Conservation (phyloP, 2,797 vertebrate species). For the Diplodus puntazzo region DNA sequence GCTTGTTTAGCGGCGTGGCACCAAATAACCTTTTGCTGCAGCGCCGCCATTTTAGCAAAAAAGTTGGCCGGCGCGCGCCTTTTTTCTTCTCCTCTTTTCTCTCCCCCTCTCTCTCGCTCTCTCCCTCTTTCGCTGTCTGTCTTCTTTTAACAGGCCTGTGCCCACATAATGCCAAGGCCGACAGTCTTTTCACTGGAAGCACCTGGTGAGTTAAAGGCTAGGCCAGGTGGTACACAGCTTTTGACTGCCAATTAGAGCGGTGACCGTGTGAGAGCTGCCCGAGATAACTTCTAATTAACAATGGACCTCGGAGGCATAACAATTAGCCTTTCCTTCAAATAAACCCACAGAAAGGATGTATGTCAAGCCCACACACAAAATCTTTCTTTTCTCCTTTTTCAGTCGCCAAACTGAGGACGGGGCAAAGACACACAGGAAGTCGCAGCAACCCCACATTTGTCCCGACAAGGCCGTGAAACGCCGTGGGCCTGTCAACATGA, state of each 20-base stretch:
- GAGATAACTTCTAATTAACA: constrained; percentile 79
- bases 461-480: constrained; percentile 58
- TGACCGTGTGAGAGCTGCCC: constrained; percentile 72
- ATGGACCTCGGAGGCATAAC: constrained; percentile 73
- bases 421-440: background rate
- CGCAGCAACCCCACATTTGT: constrained; percentile 8
- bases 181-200: constrained; percentile 60
- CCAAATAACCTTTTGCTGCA: constrained; percentile 49
- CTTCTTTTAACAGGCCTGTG: constrained; percentile 42
- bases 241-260: constrained; percentile 79
- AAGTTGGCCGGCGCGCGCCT: constrained; percentile 25
- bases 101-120: background rate
- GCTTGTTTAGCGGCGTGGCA: constrained; percentile 19
- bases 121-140: background rate
- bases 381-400: constrained; percentile 7
- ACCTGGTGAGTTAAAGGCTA: constrained; percentile 75
- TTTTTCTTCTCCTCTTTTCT: constrained; percentile 6
- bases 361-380: constrained; percentile 44
- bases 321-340: constrained; percentile 74
- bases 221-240: constrained; percentile 76
- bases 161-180: constrained; percentile 56
- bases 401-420: too few relatives aligned
- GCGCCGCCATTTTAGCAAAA: constrained; percentile 22
- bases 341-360: constrained; percentile 47
- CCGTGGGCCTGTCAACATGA: constrained; percentile 52